Evolutionary conservation across 2,888 invertebrate genomes (phyloP).

Genomic region (Amiota communis): DNA sequence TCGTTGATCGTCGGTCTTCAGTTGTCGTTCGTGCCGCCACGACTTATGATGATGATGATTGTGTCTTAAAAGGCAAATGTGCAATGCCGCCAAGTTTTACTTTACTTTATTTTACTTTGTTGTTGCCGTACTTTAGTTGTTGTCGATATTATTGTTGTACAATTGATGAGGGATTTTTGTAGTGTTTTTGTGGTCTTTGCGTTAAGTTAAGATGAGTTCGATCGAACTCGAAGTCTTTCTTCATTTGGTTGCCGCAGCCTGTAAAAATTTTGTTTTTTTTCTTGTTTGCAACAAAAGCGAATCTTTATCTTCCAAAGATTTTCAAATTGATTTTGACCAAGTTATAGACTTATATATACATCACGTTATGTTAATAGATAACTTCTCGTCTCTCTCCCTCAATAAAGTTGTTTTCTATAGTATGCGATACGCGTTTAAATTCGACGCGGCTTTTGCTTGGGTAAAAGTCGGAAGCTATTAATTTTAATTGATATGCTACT

Average conservation of each 20-base stretch:
- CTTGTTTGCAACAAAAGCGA: conserved; percentile 19
- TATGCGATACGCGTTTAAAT: conserved; percentile 13
- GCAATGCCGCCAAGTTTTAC: conserved; percentile 41
- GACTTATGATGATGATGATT: neutral
- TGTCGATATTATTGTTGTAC: conserved; percentile 34
- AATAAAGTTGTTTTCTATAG: neutral
- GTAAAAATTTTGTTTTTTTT: neutral
- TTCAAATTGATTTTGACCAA: conserved; percentile 60
- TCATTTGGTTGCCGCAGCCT: conserved; percentile 12
- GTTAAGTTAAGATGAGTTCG: conserved; percentile 31
- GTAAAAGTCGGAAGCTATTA: conserved; percentile 63
- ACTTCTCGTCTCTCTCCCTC: neutral
- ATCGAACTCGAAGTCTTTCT: conserved; percentile 34
- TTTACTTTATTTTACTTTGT: conserved; percentile 46
- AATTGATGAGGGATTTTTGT: conserved; percentile 55
- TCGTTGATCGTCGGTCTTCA: neutral
- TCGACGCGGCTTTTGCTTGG: conserved; percentile 10
- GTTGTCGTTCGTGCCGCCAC: neutral
- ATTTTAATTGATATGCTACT: conserved; percentile 67
- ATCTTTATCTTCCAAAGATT: conserved; percentile 54
- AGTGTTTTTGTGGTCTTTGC: neutral
- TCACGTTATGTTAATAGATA: neutral
- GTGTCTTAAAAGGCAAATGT: conserved; percentile 23
- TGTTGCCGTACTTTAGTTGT: conserved; percentile 35
- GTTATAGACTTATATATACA: conserved; percentile 22